These are phyloP conservation scores for Dasypus novemcinctus DNA, from an alignment of 2,113 vertebrate species.

Conservation along the genomic window DNA sequence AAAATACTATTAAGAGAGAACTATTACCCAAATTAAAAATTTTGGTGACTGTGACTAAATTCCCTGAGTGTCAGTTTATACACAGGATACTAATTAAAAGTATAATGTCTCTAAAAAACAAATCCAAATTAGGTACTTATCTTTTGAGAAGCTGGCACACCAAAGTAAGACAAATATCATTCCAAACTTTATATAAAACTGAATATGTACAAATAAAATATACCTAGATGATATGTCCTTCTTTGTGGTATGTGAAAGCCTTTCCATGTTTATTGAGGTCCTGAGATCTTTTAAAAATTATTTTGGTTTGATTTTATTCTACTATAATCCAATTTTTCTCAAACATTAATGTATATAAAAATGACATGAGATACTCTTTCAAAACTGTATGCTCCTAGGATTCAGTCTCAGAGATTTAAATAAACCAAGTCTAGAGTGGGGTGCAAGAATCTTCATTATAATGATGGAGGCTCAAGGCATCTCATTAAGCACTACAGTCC, in stretches of 20 bases:
- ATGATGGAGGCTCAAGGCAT: background rate
- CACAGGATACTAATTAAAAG: background rate
- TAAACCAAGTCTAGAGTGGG: background rate
- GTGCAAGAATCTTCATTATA: background rate
- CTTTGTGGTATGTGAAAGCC: background rate
- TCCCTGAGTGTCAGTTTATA: background rate
- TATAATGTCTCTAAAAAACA: background rate
- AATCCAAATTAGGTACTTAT: background rate
- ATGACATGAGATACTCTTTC: background rate
- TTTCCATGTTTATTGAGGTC: background rate
- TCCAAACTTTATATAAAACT: background rate
- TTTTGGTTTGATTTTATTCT: background rate
- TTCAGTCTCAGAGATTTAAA: background rate
- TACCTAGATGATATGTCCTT: background rate
- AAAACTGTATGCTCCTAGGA: background rate
- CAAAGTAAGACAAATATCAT: background rate
- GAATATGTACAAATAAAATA: background rate
- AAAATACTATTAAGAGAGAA: background rate
- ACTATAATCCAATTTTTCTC: background rate
- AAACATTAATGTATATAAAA: background rate
- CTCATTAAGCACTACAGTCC: too few relatives aligned
- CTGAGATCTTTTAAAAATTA: background rate
- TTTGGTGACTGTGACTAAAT: background rate
- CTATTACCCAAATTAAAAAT: background rate
- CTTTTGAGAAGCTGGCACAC: background rate